A percentile compares a stretch with the other conserved stretches of the same genome.
phyloP scores from a whole-genome alignment of 30 jellyfish, hydroid and myxozoan species.

The Aurelia sp. region DNA sequence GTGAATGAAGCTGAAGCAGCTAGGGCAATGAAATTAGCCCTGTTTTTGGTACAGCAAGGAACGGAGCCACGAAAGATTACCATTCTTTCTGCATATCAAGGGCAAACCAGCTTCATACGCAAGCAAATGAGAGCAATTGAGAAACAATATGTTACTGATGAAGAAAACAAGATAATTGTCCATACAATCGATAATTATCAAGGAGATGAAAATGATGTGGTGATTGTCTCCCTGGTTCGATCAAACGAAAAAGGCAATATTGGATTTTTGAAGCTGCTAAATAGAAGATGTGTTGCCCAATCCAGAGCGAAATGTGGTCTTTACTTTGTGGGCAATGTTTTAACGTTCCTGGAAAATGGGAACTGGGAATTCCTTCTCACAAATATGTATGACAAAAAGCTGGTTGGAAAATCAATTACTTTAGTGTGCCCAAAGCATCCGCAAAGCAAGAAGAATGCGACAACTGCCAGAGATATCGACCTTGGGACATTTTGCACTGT shows the following conservation, averaged over 20 bases:
- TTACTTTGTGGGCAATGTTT: slow-evolving; percentile 58
- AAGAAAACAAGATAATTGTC: slow-evolving; percentile 13
- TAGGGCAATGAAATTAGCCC: slow-evolving; percentile 59
- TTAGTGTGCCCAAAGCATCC: slow-evolving; percentile 55
- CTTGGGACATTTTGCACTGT: slow-evolving; percentile 42
- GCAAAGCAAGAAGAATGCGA: neutral
- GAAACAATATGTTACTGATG: neutral
- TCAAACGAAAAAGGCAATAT: slow-evolving; percentile 36
- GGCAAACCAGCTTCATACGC: slow-evolving; percentile 67
- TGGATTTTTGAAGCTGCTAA: slow-evolving; percentile 56
- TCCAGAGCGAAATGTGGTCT: slow-evolving; percentile 81
- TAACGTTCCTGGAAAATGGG: slow-evolving; percentile 15
- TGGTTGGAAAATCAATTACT: slow-evolving; percentile 18
- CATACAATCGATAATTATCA: slow-evolving; percentile 81
- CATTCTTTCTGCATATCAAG: slow-evolving; percentile 69
- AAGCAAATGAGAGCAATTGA: slow-evolving; percentile 17
- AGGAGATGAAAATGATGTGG: slow-evolving; percentile 85
- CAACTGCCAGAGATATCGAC: slow-evolving; percentile 25
- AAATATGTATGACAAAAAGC: neutral
- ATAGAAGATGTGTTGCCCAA: slow-evolving; percentile 83
- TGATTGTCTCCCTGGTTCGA: slow-evolving; percentile 75
- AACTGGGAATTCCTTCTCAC: slow-evolving; percentile 48
- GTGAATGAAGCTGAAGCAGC: slow-evolving; percentile 68
- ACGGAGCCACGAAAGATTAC: slow-evolving; percentile 47
- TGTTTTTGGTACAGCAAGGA: slow-evolving; percentile 61